A percentile compares a stretch with the other conserved stretches of the same genome.
These are phyloP conservation scores for Wasmannia auropunctata DNA, from an alignment of 1,140 invertebrate species.

Conservation along the genomic window DNA sequence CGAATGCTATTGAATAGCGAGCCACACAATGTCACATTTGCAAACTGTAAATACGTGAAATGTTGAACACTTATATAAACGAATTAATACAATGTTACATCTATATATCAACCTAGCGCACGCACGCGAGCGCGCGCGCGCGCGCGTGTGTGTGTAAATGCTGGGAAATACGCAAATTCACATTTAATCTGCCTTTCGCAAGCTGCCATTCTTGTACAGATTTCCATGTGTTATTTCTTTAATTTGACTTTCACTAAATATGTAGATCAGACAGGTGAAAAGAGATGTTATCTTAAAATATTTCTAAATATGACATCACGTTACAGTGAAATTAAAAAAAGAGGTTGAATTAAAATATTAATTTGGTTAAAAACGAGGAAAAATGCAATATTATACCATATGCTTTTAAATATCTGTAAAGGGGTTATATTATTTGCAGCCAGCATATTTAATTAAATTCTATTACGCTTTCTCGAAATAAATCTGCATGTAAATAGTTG, in stretches of 20 bases:
- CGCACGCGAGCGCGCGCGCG: too few species aligned
- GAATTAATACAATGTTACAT: constrained; percentile 37
- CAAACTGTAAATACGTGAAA: constrained; percentile 47
- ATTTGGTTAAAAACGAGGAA: neutral
- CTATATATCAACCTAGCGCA: neutral
- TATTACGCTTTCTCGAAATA: neutral
- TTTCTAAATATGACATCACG: neutral
- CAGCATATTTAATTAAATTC: neutral
- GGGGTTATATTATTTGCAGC: neutral
- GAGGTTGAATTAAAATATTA: neutral
- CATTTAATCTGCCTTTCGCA: constrained; percentile 25
- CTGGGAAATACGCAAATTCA: constrained; percentile 11
- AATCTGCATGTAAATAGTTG: neutral
- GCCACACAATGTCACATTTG: constrained; percentile 55
- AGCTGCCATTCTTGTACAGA: constrained; percentile 8
- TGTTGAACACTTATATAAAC: constrained; percentile 43
- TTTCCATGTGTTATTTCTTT: constrained; percentile 5
- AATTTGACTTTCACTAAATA: neutral
- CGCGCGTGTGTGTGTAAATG: neutral
- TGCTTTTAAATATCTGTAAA: neutral
- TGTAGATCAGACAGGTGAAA: neutral
- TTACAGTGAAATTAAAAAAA: neutral
- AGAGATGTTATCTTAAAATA: neutral
- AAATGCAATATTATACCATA: neutral
- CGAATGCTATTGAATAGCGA: constrained; percentile 41